Evolutionary conservation across 1,140 invertebrate species (phyloP).

Genomic region (Drosophila tropicalis): DNA sequence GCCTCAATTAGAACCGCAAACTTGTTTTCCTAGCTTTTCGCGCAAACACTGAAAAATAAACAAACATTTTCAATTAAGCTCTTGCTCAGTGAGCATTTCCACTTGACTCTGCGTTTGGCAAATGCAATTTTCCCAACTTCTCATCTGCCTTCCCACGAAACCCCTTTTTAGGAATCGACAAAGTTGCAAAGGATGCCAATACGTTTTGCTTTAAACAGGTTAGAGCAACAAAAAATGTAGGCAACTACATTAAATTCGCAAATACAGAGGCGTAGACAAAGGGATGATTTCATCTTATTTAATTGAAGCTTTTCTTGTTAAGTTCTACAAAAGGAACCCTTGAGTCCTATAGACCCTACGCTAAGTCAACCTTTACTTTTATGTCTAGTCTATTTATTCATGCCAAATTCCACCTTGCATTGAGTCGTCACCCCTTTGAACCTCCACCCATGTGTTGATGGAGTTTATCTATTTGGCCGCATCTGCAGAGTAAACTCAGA

Average conservation of each 20-base stretch:
- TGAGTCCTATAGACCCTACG: too few species aligned
- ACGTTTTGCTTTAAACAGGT: constrained; percentile 27
- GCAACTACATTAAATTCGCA: not conserved
- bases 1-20: constrained; percentile 45
- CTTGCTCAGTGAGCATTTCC: constrained; percentile 7
- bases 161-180: constrained; percentile 3
- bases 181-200: constrained; percentile 19
- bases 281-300: not conserved
- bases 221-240: not conserved
- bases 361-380: too few species aligned
- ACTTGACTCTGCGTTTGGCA: constrained; percentile 10
- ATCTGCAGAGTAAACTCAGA: constrained; percentile 4
- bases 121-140: constrained; percentile 17
- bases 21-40: constrained; percentile 26
- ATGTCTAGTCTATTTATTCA: too few species aligned
- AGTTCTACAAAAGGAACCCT: too few species aligned
- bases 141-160: not conserved
- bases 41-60: constrained; percentile 29
- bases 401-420: too few species aligned
- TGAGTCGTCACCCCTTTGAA: too few species aligned
- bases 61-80: constrained; percentile 63
- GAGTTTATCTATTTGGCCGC: not conserved
- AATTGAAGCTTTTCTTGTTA: too few species aligned
- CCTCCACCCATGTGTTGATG: not conserved
- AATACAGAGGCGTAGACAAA: not conserved